Percentiles rank a stretch among this genome's conserved stretches.
Conservation (phyloP, 1,140 invertebrate species). For the Chironomus tepperi region DNA sequence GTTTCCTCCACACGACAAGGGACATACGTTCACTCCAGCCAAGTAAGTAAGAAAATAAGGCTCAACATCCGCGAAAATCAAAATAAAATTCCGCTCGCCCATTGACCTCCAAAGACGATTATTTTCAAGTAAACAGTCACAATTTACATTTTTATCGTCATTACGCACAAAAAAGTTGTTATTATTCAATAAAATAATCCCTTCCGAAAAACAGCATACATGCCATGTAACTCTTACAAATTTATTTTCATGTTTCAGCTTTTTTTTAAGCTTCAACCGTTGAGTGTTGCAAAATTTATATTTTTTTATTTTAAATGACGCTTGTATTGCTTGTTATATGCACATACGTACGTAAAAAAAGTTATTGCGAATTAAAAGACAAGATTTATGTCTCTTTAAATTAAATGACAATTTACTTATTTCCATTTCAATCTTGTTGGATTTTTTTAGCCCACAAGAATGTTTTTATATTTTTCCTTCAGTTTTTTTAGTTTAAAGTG, state of each 20-base stretch:
- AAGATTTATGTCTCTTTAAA: conserved; percentile 20
- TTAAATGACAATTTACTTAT: conserved; percentile 16
- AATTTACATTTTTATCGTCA: neutral
- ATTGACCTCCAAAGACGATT: too few relatives aligned
- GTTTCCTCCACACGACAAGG: too few relatives aligned
- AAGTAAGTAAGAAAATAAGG: too few relatives aligned
- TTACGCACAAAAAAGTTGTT: neutral
- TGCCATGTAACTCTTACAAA: neutral
- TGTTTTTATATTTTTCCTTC: too few relatives aligned
- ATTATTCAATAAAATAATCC: neutral
- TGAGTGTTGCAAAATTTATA: neutral
- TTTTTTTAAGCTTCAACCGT: too few relatives aligned
- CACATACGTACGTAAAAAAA: neutral
- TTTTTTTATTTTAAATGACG: conserved; percentile 14
- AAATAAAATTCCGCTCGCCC: too few relatives aligned
- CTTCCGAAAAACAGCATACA: neutral
- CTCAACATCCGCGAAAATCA: too few relatives aligned
- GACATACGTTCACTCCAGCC: too few relatives aligned
- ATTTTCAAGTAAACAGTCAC: too few relatives aligned
- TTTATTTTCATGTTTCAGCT: neutral
- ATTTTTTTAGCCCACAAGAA: too few relatives aligned
- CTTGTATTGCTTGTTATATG: neutral
- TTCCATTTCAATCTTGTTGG: neutral
- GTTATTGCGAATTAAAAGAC: conserved; percentile 11
- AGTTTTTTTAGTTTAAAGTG: too few relatives aligned